Base-by-base conservation (phyloP, 2,797 vertebrate species). In the Pipistrellus nathusii region DNA sequence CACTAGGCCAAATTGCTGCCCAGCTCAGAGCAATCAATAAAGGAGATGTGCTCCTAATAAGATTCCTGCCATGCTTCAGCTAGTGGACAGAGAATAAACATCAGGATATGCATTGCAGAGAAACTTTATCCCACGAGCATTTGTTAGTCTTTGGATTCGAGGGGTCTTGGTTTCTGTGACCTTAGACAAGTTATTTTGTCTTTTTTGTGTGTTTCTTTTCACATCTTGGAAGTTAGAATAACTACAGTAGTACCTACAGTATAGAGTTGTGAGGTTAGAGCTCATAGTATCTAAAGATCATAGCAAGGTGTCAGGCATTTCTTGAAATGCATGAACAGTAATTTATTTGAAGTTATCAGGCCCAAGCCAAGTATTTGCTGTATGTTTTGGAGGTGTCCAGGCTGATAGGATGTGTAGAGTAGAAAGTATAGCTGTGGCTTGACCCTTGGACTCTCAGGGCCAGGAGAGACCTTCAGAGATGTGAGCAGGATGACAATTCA, bases 161-260 rank as follows among this genome's bases (percentile, higher is more conserved):
- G 21, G n/a, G 20, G 17, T 5, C 35, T 88, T 21, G 23, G 20
- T 80, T 78, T 81, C 32, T 73, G 27, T 14, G 46, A 87, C 30
- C 25, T 72, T 68, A 20, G 27, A 57, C 0, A 18, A 77, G 23
- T 13, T 69, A 4, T 68, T 88, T 35, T 41, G n/a, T 41, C 30
- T 64, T 71, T 71, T 88, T 4, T 66, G 6, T 12, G 3, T 32
- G n/a, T 89, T 53, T 4, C 1, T 83, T 73, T 71, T 78, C 12
- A 77, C 59, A 71, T 38, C 75, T 80, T 41, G 41, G 72, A 95
- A 90, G 91, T 25, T 55, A 18, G 14, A 44, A 38, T 83, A 78
- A 48, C 30, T 78, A 78, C 44, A 66, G 10, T 32, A 41, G 12
- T 14, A n/a, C 30, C 25, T 68, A n/a, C 4, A 5, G 71, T 21